These are phyloP conservation scores for Parus major DNA, from an alignment of 2,113 vertebrate genomes.

Conservation along the genomic window DNA sequence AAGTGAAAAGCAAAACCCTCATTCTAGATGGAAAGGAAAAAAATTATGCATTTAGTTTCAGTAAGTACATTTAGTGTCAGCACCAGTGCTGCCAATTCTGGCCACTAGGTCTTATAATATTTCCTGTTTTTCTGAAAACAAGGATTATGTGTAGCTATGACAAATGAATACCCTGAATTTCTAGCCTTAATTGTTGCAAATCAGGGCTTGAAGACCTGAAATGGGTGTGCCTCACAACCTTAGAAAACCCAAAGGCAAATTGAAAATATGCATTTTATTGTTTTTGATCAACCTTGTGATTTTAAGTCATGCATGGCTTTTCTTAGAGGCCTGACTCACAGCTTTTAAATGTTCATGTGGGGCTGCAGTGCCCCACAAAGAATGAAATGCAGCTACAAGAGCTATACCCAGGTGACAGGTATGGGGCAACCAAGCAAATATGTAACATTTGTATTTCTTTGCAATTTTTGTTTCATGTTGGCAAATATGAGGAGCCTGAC, in stretches of 20 bases:
- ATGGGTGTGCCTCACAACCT: background rate
- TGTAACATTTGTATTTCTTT: background rate
- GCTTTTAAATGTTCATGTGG: background rate
- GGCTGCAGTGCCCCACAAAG: background rate
- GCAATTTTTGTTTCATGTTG: background rate
- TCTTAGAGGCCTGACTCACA: conserved; percentile 23
- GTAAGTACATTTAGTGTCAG: background rate
- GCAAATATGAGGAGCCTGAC: background rate
- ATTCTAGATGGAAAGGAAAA: background rate
- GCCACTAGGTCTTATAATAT: background rate
- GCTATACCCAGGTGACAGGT: background rate
- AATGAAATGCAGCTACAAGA: background rate
- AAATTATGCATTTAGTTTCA: background rate
- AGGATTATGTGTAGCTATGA: background rate
- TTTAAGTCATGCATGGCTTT: conserved; percentile 37
- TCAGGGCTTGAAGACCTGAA: background rate
- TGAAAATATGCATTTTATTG: conserved; percentile 35
- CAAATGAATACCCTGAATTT: background rate
- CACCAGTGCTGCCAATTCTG: background rate
- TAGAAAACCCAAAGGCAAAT: conserved; percentile 17
- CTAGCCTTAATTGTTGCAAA: background rate
- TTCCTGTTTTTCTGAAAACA: conserved; percentile 6
- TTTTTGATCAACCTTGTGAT: conserved; percentile 32
- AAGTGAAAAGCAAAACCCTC: background rate
- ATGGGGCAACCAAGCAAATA: background rate